These are phyloP conservation scores for Noctuana brunneofusca DNA, from an alignment of 2,888 invertebrate genomes.

Conservation along the genomic window DNA sequence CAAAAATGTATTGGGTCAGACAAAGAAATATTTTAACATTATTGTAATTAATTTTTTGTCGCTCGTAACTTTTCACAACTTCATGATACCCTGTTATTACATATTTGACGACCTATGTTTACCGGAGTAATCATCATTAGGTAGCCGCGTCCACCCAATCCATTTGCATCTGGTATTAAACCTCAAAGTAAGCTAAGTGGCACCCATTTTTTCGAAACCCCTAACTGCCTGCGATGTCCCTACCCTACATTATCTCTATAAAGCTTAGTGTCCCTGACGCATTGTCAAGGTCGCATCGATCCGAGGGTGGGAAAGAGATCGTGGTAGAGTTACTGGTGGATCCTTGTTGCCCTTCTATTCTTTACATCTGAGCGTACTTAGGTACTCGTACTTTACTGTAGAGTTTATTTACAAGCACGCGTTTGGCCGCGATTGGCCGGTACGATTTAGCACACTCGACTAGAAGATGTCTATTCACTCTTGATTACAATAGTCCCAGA, in stretches of 20 bases:
- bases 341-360: constrained; percentile 43
- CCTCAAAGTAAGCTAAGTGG: neutral
- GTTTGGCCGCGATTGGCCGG: too few species aligned
- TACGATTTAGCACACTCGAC: too few species aligned
- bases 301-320: constrained; percentile 46
- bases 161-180: neutral
- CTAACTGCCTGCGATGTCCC: constrained; percentile 28
- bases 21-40: too few species aligned
- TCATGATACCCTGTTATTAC: too few species aligned
- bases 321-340: constrained; percentile 5
- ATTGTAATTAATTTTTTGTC: too few species aligned
- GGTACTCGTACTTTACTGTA: neutral
- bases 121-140: too few species aligned
- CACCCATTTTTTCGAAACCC: neutral
- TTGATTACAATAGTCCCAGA: too few species aligned
- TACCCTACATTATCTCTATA: constrained; percentile 35
- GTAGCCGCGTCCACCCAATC: neutral
- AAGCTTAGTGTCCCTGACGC: constrained; percentile 44
- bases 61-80: too few species aligned
- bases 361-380: constrained; percentile 25
- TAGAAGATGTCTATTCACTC: too few species aligned
- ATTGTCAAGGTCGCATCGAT: constrained; percentile 79
- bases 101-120: too few species aligned
- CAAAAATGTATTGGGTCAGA: too few species aligned
- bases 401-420: too few species aligned